Conservation (phyloP, 2,797 vertebrate species). For the Danio tinwini region DNA sequence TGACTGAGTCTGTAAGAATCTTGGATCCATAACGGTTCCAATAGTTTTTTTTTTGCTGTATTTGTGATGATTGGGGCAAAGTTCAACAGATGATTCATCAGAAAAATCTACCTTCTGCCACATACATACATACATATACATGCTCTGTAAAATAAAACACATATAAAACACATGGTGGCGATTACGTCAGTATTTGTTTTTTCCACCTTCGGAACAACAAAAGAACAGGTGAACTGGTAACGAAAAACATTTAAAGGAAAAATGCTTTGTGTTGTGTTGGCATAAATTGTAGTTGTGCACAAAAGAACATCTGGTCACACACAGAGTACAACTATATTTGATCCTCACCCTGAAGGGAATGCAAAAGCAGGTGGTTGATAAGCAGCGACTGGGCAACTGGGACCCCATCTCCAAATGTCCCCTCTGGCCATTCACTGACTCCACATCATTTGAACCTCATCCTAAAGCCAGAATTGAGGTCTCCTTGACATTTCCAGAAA, state of each 20-base stretch:
- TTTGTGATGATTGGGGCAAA: too few species aligned
- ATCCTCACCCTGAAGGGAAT: background rate
- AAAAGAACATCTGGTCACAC: slow-evolving; percentile 2
- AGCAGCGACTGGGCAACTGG: background rate
- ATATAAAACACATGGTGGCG: background rate
- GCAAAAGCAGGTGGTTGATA: background rate
- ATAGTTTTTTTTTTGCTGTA: too few species aligned
- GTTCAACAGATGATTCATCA: too few species aligned
- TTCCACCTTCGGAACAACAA: background rate
- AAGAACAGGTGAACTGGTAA: background rate
- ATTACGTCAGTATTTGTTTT: background rate
- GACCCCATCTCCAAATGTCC: background rate
- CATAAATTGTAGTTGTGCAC: background rate
- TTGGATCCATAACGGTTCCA: too few species aligned
- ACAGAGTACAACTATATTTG: background rate
- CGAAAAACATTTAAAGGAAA: too few species aligned
- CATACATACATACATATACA: too few species aligned
- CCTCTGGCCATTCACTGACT: background rate
- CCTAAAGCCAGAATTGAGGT: background rate
- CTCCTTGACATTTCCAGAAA: background rate
- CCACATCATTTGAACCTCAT: background rate
- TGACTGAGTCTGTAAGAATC: too few species aligned
- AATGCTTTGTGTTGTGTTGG: background rate
- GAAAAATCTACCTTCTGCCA: too few species aligned
- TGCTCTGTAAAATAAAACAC: too few species aligned